Base-by-base conservation (phyloP, 2,888 invertebrate genomes). In the Acleris cristana region DNA sequence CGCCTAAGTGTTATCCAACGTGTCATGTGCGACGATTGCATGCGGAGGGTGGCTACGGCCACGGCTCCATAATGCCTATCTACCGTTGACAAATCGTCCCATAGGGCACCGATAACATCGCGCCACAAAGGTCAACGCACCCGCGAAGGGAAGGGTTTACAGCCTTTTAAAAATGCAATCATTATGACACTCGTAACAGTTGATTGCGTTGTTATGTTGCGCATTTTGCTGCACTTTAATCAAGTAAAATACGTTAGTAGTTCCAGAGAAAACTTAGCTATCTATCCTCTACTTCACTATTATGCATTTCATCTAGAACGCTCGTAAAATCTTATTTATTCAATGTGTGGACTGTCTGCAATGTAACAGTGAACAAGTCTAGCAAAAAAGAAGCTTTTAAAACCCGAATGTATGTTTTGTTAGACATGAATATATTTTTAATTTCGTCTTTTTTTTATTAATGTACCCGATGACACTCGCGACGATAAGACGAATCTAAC, bases 1-100 rank as follows among this genome's bases (percentile, higher is more conserved):
- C 44, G 26, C 51, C 51, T 61, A 66, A 51, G 61, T 56, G 55
- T 61, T 61, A 62, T 66, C 65, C 49, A 55, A 62, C 45, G 63
- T 57, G 57, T 40, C 56, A 49, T 12, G 40, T 40, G 40, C 45
- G 66, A 62, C 34, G 26, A 40, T 40, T 56, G 55, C 73, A 69
- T 64, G 73, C 74, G 74, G 71, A 66, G 58, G 51, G 55, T 23
- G 61, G 64, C 51, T 51, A 73, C 1, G 40, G 40, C 72, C 72
- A 66, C 65, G 69, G 75, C 69, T 72, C 71, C 72, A 73, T 74
- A 74, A 74, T 65, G 71, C 70, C 65, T 69, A 65, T 66, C 65
- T 72, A 71, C 58, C 64, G 57, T 66, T 72, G 74, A 76, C 76
- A 75, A 75, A 75, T 78, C 77, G 75, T 78, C 76, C 69, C 62